These are phyloP conservation scores for Hermodice carunculata DNA, from an alignment of 2,888 invertebrate genomes.

Conservation along the genomic window DNA sequence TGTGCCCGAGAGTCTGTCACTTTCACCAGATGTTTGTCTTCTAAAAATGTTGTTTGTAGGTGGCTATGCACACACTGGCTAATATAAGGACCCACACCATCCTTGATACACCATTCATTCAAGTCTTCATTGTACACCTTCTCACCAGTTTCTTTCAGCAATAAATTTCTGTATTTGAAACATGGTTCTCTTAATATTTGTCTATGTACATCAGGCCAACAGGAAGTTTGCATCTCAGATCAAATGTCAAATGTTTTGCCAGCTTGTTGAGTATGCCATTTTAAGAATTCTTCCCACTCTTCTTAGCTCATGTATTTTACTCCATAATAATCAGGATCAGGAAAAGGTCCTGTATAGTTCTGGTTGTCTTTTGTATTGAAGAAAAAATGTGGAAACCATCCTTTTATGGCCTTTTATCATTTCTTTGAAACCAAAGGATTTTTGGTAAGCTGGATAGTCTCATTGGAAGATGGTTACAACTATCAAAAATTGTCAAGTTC, in stretches of 20 bases:
- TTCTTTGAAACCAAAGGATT: neutral
- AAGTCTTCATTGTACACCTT: neutral
- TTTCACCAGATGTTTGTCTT: neutral
- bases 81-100: slow-evolving; percentile 39
- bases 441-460: neutral
- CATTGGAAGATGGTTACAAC: neutral
- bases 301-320: neutral
- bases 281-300: neutral
- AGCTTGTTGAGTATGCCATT: neutral
- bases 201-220: slow-evolving; percentile 14
- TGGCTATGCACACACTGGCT: slow-evolving; percentile 32
- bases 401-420: slow-evolving; percentile 4
- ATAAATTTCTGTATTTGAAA: neutral
- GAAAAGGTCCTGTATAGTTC: slow-evolving; percentile 1
- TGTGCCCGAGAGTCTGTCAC: neutral
- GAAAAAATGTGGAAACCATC: slow-evolving; percentile 7
- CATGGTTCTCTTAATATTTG: neutral
- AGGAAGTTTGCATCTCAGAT: neutral
- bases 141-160: neutral
- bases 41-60: slow-evolving; percentile 28
- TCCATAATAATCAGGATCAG: neutral
- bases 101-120: too few species aligned
- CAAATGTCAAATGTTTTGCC: neutral
- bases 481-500: neutral
- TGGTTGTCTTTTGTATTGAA: neutral